These are phyloP conservation scores for Aspidiotus destructor DNA, from an alignment of 2,888 invertebrate genomes.

Conservation along the genomic window DNA sequence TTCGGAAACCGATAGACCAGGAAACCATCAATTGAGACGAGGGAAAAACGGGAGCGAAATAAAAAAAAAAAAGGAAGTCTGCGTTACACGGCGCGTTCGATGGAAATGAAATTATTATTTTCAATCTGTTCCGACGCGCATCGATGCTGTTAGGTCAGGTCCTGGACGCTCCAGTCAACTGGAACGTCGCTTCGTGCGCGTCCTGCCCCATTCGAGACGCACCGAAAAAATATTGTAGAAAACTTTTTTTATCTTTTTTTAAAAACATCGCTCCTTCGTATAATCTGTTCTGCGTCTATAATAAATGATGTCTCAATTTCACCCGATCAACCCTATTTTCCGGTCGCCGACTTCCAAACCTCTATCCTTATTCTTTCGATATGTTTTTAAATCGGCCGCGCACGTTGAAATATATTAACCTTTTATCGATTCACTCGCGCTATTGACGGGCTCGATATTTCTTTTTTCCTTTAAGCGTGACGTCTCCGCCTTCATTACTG, in stretches of 20 bases:
- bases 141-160: constrained; percentile 30
- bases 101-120: constrained; percentile 31
- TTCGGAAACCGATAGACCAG: constrained; percentile 26
- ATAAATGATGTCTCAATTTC: constrained; percentile 26
- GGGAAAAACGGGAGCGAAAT: not conserved
- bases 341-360: not conserved
- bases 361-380: constrained; percentile 13
- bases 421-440: constrained; percentile 18
- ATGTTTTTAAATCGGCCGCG: constrained; percentile 10
- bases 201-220: not conserved
- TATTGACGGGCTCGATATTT: not conserved
- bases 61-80: constrained; percentile 21
- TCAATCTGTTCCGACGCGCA: constrained; percentile 31
- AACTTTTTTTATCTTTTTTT: constrained; percentile 23
- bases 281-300: not conserved
- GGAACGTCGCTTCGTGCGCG: not conserved
- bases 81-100: not conserved
- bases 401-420: constrained; percentile 11
- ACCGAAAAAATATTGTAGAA: constrained; percentile 3
- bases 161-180: constrained; percentile 26
- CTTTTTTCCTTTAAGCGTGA: constrained; percentile 26
- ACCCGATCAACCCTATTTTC: constrained; percentile 25
- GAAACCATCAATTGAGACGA: constrained; percentile 25
- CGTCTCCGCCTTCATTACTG: constrained; percentile 10
- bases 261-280: not conserved